Conservation (phyloP, 2,797 vertebrate species). For the Epinephelus malabaricus region DNA sequence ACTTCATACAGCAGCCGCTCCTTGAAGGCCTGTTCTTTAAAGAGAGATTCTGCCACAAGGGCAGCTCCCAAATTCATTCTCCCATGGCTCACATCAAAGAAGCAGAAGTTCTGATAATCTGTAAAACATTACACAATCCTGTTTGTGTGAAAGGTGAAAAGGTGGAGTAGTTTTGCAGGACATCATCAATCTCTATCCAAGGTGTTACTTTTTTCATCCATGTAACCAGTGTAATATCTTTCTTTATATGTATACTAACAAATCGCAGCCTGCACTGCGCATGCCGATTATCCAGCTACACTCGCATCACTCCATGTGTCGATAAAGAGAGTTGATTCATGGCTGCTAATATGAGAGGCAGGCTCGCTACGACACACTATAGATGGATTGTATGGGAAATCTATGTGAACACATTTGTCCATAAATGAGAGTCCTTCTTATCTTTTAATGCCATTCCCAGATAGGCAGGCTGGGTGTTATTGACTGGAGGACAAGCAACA, state of each 20-base stretch:
- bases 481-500: conserved; percentile 68
- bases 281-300: conserved; percentile 47
- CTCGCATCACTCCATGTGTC: conserved; percentile 62
- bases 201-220: conserved; percentile 10
- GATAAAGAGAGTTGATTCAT: conserved; percentile 75
- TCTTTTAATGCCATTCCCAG: conserved; percentile 72
- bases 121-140: conserved; percentile 27
- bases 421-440: conserved; percentile 76
- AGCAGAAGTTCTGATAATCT: conserved; percentile 29
- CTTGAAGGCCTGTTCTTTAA: conserved; percentile 46
- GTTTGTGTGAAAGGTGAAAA: conserved; percentile 36
- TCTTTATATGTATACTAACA: conserved; percentile 41
- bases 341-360: conserved; percentile 64
- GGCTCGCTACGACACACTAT: conserved; percentile 50
- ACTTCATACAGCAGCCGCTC: conserved; percentile 37
- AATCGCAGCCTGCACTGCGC: conserved; percentile 37
- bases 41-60: conserved; percentile 45
- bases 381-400: conserved; percentile 80
- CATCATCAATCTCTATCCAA: conserved; percentile 26
- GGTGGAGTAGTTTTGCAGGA: conserved; percentile 17
- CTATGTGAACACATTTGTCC: conserved; percentile 74
- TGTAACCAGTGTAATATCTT: conserved; percentile 29
- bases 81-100: conserved; percentile 55
- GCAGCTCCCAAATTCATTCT: conserved; percentile 43
- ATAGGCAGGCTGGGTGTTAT: conserved; percentile 62